phyloP scores from a whole-genome alignment of 2,797 vertebrate species.

The Cercopithecus diana region DNA sequence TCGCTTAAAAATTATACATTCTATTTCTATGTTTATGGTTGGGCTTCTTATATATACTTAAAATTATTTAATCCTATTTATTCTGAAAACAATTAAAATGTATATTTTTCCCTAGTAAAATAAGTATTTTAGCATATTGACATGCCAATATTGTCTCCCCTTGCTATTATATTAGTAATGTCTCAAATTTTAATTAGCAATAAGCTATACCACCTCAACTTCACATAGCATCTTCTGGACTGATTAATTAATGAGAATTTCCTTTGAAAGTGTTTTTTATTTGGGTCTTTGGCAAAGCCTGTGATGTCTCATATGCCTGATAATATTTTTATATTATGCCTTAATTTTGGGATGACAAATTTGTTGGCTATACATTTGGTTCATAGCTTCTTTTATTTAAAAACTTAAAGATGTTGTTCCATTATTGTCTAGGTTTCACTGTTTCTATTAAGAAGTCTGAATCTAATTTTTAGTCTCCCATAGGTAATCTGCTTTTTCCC shows the following conservation, averaged over 20 bases:
- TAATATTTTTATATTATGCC: background rate
- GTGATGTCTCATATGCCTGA: background rate
- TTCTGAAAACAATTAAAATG: background rate
- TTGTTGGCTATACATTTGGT: background rate
- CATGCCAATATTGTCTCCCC: background rate
- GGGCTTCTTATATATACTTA: background rate
- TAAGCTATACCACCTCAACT: background rate
- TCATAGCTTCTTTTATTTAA: background rate
- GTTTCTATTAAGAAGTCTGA: background rate
- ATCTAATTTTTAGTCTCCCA: background rate
- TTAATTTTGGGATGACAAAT: background rate
- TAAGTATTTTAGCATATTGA: background rate
- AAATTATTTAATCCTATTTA: background rate
- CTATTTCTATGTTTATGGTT: background rate
- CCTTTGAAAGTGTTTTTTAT: background rate
- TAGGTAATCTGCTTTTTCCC: background rate
- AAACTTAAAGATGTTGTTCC: background rate
- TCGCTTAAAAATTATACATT: background rate
- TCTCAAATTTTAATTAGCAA: background rate
- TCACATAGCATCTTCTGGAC: background rate
- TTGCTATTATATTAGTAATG: background rate
- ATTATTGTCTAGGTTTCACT: background rate
- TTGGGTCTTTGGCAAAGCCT: background rate
- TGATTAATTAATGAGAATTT: background rate
- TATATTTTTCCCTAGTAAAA: background rate